Conservation (phyloP, 2,888 invertebrate genomes). For the Scaptomyza flava region DNA sequence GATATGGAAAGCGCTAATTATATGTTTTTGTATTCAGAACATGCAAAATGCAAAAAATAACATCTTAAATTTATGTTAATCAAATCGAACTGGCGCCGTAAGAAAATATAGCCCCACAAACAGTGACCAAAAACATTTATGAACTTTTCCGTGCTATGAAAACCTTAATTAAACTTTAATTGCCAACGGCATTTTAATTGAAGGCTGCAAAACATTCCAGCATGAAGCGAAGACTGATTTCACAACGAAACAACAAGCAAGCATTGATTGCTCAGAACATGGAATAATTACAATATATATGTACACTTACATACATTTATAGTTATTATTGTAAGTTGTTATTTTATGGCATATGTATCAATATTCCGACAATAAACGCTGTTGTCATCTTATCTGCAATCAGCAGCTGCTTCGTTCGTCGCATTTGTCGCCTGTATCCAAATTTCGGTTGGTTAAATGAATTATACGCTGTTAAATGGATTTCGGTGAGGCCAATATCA, state of each 20-base stretch:
- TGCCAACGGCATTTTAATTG: no score
- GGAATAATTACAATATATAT: not conserved
- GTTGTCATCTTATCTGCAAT: constrained; percentile 33
- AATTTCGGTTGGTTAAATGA: constrained; percentile 41
- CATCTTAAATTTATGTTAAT: no score
- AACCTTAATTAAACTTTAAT: no score
- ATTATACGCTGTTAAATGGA: constrained; percentile 58
- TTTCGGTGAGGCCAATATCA: constrained; percentile 37
- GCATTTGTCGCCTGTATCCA: not conserved
- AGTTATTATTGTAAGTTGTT: not conserved
- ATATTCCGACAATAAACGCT: constrained; percentile 12
- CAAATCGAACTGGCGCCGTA: no score
- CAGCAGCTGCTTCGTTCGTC: constrained; percentile 19
- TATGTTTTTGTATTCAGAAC: no score
- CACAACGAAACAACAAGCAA: not conserved
- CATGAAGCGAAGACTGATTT: constrained; percentile 1
- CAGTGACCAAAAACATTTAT: no score
- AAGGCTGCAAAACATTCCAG: not conserved
- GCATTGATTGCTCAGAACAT: not conserved
- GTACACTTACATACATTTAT: not conserved
- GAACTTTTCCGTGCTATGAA: no score
- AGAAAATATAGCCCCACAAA: no score
- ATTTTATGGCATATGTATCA: not conserved
- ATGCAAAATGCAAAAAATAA: no score
- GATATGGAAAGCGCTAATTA: no score